A percentile compares a stretch with the other conserved stretches of the same genome.
Evolutionary conservation across 2,113 vertebrate species (phyloP).

Genomic region (Macaca fascicularis): DNA sequence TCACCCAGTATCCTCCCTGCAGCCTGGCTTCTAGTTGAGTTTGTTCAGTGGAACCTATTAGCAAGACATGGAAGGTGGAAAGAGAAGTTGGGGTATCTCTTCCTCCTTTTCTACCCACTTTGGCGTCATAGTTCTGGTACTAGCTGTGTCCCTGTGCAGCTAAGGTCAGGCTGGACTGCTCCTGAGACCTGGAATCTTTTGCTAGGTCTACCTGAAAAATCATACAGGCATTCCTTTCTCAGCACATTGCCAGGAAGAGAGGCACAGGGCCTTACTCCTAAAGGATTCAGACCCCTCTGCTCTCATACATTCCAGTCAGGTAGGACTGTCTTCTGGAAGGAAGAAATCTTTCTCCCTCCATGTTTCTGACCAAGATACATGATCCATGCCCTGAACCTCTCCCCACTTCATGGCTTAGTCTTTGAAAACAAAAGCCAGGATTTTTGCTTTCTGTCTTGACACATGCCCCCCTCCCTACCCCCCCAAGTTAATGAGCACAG

Average conservation of each 20-base stretch:
- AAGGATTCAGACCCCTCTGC: too few species aligned
- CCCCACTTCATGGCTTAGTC: background rate
- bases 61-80: background rate
- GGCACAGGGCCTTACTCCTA: too few species aligned
- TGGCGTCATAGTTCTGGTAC: background rate
- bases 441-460: background rate
- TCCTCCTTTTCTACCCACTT: background rate
- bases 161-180: background rate
- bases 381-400: background rate
- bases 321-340: background rate
- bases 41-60: background rate
- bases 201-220: too few species aligned
- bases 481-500: background rate
- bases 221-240: too few species aligned
- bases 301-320: too few species aligned
- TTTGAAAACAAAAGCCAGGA: background rate
- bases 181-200: too few species aligned
- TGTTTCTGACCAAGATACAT: too few species aligned
- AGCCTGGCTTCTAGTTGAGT: background rate
- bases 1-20: background rate
- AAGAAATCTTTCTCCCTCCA: background rate
- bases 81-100: too few species aligned
- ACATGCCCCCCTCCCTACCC: rapidly evolving
- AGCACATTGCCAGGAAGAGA: too few species aligned
- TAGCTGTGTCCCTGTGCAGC: background rate